Evolutionary conservation across 2,797 vertebrate genomes (phyloP).

Genomic region (Vespertilio murinus): DNA sequence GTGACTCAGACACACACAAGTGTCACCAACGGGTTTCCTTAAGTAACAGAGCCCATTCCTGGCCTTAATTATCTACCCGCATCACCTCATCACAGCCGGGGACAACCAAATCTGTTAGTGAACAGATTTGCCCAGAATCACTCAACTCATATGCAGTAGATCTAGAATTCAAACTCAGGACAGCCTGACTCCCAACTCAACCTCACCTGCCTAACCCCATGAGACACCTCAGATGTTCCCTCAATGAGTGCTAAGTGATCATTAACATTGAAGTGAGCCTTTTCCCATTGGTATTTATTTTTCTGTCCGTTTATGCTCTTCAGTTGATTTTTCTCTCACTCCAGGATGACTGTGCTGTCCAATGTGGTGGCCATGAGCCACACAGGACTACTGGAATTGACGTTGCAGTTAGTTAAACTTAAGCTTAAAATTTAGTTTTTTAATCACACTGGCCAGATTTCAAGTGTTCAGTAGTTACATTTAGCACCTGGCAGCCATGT

Average conservation of each 20-base stretch:
- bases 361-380: not conserved
- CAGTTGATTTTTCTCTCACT: conserved; percentile 1
- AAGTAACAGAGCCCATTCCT: not conserved
- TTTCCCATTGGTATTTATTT: not conserved
- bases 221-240: not conserved
- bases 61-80: not conserved
- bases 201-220: not conserved
- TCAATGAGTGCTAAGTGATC: not conserved
- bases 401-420: conserved; percentile 4
- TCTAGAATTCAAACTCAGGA: not conserved
- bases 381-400: not conserved
- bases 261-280: not conserved
- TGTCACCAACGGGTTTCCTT: not conserved
- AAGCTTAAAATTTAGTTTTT: not conserved
- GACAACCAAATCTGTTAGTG: not conserved
- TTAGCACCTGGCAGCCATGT: not conserved
- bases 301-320: not conserved
- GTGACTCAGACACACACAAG: not conserved
- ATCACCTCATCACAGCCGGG: not conserved
- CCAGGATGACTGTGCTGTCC: not conserved
- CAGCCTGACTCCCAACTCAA: not conserved
- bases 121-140: not conserved
- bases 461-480: not conserved
- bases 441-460: not conserved
- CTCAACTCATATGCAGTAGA: not conserved